Percentiles rank a stretch among this genome's conserved stretches.
Conservation (phyloP, 2,888 invertebrate genomes). For the Stegophylla sp. region DNA sequence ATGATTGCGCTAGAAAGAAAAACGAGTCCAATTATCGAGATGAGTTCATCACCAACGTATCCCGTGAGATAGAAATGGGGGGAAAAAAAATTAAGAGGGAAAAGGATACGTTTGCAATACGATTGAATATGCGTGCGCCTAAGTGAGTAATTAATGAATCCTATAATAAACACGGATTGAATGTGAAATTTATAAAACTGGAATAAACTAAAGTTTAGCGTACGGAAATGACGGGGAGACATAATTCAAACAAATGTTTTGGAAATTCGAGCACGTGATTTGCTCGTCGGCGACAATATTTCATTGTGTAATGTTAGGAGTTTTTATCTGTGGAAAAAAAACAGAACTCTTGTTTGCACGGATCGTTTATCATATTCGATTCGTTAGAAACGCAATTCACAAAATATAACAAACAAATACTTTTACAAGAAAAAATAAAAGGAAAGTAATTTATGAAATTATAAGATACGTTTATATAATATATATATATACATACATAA, state of each 20-base stretch:
- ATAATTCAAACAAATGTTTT: conserved; percentile 2
- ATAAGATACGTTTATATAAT: too few relatives aligned
- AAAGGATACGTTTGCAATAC: not conserved
- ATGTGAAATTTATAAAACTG: not conserved
- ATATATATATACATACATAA: too few relatives aligned
- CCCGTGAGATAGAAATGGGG: not conserved
- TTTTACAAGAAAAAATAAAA: not conserved
- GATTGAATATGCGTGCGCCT: too few relatives aligned
- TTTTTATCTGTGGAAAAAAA: not conserved
- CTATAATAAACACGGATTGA: not conserved
- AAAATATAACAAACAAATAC: not conserved
- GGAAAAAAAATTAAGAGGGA: not conserved
- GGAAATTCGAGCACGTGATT: conserved; percentile 11
- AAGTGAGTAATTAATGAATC: not conserved
- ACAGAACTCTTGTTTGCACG: too few relatives aligned
- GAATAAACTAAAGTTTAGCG: not conserved
- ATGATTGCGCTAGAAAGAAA: conserved; percentile 16
- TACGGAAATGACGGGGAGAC: not conserved
- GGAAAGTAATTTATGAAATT: too few relatives aligned
- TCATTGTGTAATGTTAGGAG: conserved; percentile 8
- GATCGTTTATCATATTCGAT: not conserved
- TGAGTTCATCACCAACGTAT: not conserved
- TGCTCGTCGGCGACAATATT: not conserved
- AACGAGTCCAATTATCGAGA: conserved; percentile 44
- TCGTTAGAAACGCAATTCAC: conserved; percentile 1